Evolutionary conservation across 2,797 vertebrate genomes (phyloP).

Genomic region (Catharus ustulatus): DNA sequence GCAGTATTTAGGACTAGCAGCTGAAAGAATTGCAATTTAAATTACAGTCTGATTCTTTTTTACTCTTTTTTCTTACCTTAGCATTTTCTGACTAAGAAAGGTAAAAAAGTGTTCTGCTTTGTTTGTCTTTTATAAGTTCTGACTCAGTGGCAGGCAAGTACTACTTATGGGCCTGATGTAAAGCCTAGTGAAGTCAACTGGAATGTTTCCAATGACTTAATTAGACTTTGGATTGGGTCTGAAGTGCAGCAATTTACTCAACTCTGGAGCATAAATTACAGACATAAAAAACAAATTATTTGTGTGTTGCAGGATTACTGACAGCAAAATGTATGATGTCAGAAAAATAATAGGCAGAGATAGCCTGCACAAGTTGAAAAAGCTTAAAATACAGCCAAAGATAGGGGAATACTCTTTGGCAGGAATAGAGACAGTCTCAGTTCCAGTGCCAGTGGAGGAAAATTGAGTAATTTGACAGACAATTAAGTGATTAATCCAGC

Average conservation of each 20-base stretch:
- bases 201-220: constrained; percentile 64
- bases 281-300: constrained; percentile 66
- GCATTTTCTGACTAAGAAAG: neutral
- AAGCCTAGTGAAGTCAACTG: constrained; percentile 58
- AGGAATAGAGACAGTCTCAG: constrained; percentile 1
- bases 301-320: constrained; percentile 63
- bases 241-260: constrained; percentile 61
- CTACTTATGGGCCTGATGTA: constrained; percentile 51
- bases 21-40: neutral
- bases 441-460: neutral
- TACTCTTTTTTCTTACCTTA: neutral
- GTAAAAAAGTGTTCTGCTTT: constrained; percentile 4
- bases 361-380: constrained; percentile 42
- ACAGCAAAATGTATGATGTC: constrained; percentile 65
- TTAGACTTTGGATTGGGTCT: constrained; percentile 47
- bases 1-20: neutral
- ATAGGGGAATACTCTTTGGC: constrained; percentile 25
- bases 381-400: constrained; percentile 46
- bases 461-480: constrained; percentile 32
- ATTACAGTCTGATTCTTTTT: neutral
- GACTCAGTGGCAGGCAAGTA: constrained; percentile 41
- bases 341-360: constrained; percentile 70
- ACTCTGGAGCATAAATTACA: constrained; percentile 59
- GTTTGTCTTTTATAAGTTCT: constrained; percentile 23
- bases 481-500: constrained; percentile 28